Evolutionary conservation across 23 tunicate species (phyloP).

Genomic region (Ciona savignyi): DNA sequence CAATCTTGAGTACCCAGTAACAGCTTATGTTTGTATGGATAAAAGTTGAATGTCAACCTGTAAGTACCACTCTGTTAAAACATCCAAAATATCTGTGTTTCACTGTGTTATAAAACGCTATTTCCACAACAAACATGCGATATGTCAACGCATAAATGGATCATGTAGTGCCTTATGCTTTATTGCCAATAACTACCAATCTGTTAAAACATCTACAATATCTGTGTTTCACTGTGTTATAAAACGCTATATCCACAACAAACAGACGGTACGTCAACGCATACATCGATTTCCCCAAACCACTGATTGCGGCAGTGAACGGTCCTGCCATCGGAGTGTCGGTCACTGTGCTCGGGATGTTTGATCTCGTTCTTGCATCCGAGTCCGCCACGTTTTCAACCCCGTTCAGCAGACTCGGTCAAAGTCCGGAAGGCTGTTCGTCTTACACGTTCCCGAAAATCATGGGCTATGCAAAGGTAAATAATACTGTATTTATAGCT

Average conservation of each 20-base stretch:
- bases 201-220: neutral
- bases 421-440: constrained; percentile 96
- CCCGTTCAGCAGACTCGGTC: constrained; percentile 83
- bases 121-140: too few relatives aligned
- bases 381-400: constrained; percentile 84
- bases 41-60: too few relatives aligned
- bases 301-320: constrained; percentile 85
- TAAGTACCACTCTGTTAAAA: too few relatives aligned
- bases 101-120: too few relatives aligned
- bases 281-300: constrained; percentile 93
- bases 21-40: too few relatives aligned
- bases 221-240: neutral
- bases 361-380: constrained; percentile 84
- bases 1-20: too few relatives aligned
- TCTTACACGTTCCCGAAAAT: constrained; percentile 94
- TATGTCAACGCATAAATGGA: too few relatives aligned
- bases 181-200: too few relatives aligned
- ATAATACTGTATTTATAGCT: too few relatives aligned
- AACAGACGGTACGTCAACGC: constrained; percentile 66
- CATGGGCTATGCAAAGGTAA: constrained; percentile 85
- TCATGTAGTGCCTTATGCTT: too few relatives aligned
- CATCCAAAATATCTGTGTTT: too few relatives aligned
- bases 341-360: constrained; percentile 73
- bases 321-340: constrained; percentile 99
- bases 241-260: constrained; percentile 1